Evolutionary conservation across 2,888 invertebrate species (phyloP), one percentile per base, ranked within the genome.

Genomic region (Rhaphigaster nebulosa): DNA sequence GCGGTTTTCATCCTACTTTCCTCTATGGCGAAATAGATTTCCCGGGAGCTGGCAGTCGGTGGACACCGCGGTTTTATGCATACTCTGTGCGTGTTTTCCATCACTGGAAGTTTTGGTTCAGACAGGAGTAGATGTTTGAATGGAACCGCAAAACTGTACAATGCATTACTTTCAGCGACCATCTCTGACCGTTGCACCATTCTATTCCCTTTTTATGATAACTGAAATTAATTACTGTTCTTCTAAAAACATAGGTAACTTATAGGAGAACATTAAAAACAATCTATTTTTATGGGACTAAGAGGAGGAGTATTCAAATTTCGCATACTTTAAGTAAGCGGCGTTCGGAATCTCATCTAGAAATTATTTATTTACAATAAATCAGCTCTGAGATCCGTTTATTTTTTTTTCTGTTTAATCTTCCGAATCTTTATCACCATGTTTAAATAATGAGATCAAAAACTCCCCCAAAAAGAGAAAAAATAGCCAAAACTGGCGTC

Each of bases 1-100:
- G 70, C 70, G 70, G 70, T 70, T 70, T 70, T 70, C 34, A 34
- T 70, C 70, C 70, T 18, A 70, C 70, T 34, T 34, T 20, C 70
- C 70, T 20, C 70, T 70, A 70, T 20, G 34, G 70, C 6, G 20
- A 70, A 70, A 70, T 34, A 70, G 70, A 70, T 70, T 70, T 70
- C 34, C 70, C 70, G 29, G 2, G 70, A 1, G 6, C 34, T 70
- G 70, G 38, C 70, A 70, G 70, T 70, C 70, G 38, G 70, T 70
- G 34, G 20, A 20, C 34, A 70, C 34, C 70, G 34, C 70, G 34
- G 70, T 34, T 70, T 70, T 70, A 20, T 70, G 70, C 70, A 13
- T 65, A 15, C 65, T 29, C 29, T 65, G 29, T 29, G 65, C 65
- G 34, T 20, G 34, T 70, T 70, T 70, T 29, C 70, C 12, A 20